phyloP scores from a whole-genome alignment of 2,113 vertebrate species.

The Epinephelus moara region DNA sequence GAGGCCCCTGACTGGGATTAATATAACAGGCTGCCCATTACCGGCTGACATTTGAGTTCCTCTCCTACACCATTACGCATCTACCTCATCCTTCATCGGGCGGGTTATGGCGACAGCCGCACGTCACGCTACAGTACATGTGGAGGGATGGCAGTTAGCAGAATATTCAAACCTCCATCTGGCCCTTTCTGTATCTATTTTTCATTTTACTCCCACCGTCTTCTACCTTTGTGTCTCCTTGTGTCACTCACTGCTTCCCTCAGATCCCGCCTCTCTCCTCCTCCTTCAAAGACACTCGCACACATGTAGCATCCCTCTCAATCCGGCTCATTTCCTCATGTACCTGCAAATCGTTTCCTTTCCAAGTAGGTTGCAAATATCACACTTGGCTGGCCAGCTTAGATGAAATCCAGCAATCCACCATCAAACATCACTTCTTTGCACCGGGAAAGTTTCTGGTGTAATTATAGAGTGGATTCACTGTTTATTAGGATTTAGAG shows the following conservation, averaged over 20 bases:
- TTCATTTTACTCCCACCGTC: constrained; percentile 38
- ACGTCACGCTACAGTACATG: constrained; percentile 10
- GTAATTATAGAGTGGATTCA: constrained; percentile 52
- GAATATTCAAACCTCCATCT: constrained; percentile 49
- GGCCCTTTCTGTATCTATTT: constrained; percentile 27
- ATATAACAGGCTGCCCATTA: constrained; percentile 67
- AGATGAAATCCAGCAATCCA: constrained; percentile 19
- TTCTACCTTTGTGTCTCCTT: constrained; percentile 18
- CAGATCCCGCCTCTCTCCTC: constrained; percentile 3
- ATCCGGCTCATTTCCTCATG: constrained; percentile 13
- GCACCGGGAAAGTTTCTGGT: constrained; percentile 40
- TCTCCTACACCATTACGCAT: constrained; percentile 40
- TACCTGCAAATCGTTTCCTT: constrained; percentile 5
- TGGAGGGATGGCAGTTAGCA: constrained; percentile 21
- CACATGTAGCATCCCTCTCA: constrained; percentile 20
- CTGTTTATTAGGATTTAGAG: constrained; percentile 56
- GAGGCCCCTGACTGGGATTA: constrained; percentile 75
- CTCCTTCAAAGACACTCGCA: constrained; percentile 7
- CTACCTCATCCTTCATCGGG: constrained; percentile 26
- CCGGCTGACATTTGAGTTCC: constrained; percentile 71
- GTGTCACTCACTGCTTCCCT: constrained; percentile 15
- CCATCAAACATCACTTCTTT: constrained; percentile 43
- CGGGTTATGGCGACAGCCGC: constrained; percentile 41
- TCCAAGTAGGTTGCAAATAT: constrained; percentile 27
- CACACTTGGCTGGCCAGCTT: constrained; percentile 20